Evolutionary conservation across 2,888 invertebrate species (phyloP).

Genomic region (Drosophila ezoana): DNA sequence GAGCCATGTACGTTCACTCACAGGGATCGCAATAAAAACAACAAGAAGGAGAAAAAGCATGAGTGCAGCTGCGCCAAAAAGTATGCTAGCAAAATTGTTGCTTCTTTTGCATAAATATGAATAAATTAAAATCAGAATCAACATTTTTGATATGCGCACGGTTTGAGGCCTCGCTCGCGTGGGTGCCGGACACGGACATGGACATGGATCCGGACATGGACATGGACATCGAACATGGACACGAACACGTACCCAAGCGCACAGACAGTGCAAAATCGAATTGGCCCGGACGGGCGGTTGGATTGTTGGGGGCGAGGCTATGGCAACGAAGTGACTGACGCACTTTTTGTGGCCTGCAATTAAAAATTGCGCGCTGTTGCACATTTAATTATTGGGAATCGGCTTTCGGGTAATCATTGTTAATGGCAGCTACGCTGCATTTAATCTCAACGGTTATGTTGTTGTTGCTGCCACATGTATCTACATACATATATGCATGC

Average conservation of each 20-base stretch:
- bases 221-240: constrained; percentile 18
- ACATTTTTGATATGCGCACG: constrained; percentile 73
- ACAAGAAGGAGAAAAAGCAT: constrained; percentile 19
- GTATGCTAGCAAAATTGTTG: constrained; percentile 69
- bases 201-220: constrained; percentile 44
- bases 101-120: constrained; percentile 80
- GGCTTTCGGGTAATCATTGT: constrained; percentile 81
- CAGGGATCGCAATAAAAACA: neutral
- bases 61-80: constrained; percentile 47
- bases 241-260: neutral
- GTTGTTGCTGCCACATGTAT: constrained; percentile 10
- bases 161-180: constrained; percentile 18
- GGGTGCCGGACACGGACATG: constrained; percentile 3
- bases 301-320: constrained; percentile 6
- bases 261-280: constrained; percentile 17
- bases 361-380: constrained; percentile 80
- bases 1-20: constrained; percentile 9
- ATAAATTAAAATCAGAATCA: constrained; percentile 78
- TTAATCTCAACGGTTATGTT: constrained; percentile 67
- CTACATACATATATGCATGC: too few relatives aligned
- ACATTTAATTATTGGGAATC: constrained; percentile 81
- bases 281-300: neutral
- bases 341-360: constrained; percentile 75
- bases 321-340: constrained; percentile 27
- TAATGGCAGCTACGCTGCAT: constrained; percentile 79